Evolutionary conservation across 2,797 vertebrate genomes (phyloP).

Genomic region (Percopsis omiscomaycus): DNA sequence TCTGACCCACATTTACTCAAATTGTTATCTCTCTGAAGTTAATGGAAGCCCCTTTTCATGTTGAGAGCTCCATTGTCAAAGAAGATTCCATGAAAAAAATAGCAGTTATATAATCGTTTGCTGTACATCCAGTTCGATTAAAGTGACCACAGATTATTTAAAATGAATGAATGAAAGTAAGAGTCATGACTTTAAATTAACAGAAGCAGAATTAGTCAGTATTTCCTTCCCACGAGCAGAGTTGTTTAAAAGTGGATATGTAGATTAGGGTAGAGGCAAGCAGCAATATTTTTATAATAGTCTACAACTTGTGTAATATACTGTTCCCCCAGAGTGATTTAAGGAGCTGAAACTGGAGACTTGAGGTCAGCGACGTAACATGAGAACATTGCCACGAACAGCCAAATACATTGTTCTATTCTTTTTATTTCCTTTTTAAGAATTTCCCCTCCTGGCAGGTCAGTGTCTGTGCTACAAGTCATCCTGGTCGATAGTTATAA

Average conservation of each 20-base stretch:
- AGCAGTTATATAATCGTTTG: neutral
- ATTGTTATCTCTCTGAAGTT: slow-evolving; percentile 34
- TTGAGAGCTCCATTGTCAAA: slow-evolving; percentile 38
- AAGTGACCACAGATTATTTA: slow-evolving; percentile 1
- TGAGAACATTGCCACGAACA: neutral
- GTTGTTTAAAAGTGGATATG: slow-evolving; percentile 25
- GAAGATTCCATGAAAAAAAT: slow-evolving; percentile 19
- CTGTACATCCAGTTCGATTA: slow-evolving; percentile 5
- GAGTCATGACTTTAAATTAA: slow-evolving; percentile 13
- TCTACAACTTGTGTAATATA: slow-evolving; percentile 20
- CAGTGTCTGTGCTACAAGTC: slow-evolving; percentile 45
- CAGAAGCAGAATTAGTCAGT: slow-evolving; percentile 3
- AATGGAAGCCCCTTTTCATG: slow-evolving; percentile 25
- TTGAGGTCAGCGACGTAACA: neutral
- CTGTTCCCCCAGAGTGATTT: neutral
- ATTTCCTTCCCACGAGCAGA: slow-evolving; percentile 3
- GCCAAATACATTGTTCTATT: neutral
- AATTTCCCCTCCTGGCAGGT: slow-evolving; percentile 24
- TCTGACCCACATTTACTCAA: slow-evolving; percentile 50
- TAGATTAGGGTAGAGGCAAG: slow-evolving; percentile 3
- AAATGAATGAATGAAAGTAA: slow-evolving; percentile 11
- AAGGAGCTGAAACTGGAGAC: slow-evolving; percentile 4
- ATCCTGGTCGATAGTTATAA: slow-evolving; percentile 49
- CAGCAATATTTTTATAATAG: slow-evolving; percentile 10
- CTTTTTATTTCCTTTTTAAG: slow-evolving; percentile 5